Conservation (phyloP, 2,888 invertebrate genomes). For the Rhamnusium bicolor region DNA sequence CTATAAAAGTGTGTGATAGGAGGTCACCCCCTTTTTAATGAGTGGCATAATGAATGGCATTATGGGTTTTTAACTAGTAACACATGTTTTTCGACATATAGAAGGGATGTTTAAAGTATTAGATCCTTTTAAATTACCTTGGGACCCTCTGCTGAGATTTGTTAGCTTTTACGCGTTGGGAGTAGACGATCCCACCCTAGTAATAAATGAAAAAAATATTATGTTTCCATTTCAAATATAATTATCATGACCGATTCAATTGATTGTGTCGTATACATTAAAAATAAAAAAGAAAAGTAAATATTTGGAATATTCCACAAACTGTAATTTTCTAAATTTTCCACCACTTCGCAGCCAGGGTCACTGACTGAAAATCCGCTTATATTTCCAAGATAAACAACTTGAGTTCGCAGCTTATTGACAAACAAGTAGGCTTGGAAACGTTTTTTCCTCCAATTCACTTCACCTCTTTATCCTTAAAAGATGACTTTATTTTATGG, state of each 20-base stretch:
- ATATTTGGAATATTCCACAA: neutral
- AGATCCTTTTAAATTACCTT: neutral
- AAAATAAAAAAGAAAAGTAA: neutral
- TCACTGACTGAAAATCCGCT: neutral
- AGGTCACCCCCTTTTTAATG: conserved; percentile 51
- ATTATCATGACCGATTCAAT: too few species aligned
- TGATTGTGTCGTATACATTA: too few species aligned
- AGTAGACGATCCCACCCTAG: neutral
- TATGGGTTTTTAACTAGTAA: conserved; percentile 63
- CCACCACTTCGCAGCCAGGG: neutral
- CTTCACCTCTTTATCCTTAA: neutral
- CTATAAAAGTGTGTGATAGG: conserved; percentile 15
- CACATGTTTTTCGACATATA: conserved; percentile 54
- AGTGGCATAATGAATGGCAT: conserved; percentile 60
- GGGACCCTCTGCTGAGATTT: conserved; percentile 11
- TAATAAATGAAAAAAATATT: neutral
- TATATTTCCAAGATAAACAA: neutral
- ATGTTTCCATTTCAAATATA: too few species aligned
- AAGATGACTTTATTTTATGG: neutral
- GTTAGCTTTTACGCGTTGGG: conserved; percentile 1
- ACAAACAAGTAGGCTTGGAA: neutral
- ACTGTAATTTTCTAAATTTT: neutral
- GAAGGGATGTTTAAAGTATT: conserved; percentile 10
- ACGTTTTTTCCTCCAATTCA: neutral
- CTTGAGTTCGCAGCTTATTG: neutral